These are phyloP conservation scores for Ichneumon xanthorius DNA, from an alignment of 2,888 invertebrate genomes.

Conservation along the genomic window DNA sequence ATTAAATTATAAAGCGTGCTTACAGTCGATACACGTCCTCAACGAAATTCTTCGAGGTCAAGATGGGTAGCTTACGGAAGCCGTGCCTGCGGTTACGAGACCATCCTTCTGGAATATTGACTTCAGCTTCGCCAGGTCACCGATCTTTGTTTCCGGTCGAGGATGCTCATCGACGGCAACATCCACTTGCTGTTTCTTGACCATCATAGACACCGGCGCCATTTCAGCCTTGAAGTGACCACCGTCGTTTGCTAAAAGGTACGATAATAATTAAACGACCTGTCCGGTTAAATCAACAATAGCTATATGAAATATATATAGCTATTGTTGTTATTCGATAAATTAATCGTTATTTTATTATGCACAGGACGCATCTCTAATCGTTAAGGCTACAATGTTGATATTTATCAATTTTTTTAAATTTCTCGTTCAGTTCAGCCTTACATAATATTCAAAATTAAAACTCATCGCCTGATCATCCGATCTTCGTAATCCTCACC, in stretches of 20 bases:
- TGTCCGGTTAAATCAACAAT: too few relatives aligned
- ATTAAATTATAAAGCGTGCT: background rate
- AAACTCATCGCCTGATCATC: background rate
- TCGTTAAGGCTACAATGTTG: too few relatives aligned
- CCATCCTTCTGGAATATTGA: conserved; percentile 98
- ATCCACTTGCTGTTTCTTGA: conserved; percentile 92
- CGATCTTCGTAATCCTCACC: conserved; percentile 85
- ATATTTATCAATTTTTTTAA: too few relatives aligned
- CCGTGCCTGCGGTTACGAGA: conserved; percentile 96
- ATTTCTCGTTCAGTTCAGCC: too few relatives aligned
- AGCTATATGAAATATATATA: too few relatives aligned
- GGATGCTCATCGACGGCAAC: conserved; percentile 97
- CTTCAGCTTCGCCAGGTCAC: conserved; percentile 93
- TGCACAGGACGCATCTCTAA: too few relatives aligned
- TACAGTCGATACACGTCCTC: background rate
- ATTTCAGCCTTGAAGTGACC: conserved; percentile 97
- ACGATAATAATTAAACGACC: background rate
- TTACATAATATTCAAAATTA: too few relatives aligned
- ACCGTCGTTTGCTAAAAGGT: conserved; percentile 91
- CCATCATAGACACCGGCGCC: conserved; percentile 92
- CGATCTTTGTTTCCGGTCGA: conserved; percentile 94
- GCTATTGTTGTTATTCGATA: too few relatives aligned
- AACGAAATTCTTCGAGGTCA: background rate
- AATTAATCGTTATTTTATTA: too few relatives aligned
- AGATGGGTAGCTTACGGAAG: conserved; percentile 90